Evolutionary conservation across 2,113 vertebrate genomes (phyloP), one percentile per base, ranked within the genome.

Genomic region (Halichoeres trimaculatus): DNA sequence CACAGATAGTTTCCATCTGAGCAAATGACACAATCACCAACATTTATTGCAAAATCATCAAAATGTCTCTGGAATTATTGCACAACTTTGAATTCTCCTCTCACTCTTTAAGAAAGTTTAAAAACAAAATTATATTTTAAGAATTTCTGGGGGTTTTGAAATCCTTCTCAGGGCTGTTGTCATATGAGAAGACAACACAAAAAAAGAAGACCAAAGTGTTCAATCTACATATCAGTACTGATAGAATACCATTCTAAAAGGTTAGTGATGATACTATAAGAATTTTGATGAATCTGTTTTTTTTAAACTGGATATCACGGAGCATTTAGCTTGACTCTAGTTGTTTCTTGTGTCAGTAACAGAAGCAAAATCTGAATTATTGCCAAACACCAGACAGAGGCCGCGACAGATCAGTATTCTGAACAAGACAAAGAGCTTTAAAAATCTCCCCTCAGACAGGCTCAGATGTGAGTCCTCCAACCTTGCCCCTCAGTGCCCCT

Each of bases 11-110:
- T 48, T 20, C 19, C 19, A n/a, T 26, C 55, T 62, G 38, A 0
- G 1, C 19, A 40, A 10, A 58, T 22, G 38, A 17, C 5, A 26
- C 23, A 10, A 24, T 52, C 14, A n/a, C 0, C n/a, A 22, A 4
- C 10, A 30, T 34, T 13, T 35, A 50, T 78, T 87, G 73, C 76
- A 55, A 77, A 87, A 85, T 59, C 60, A 66, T 17, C 11, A 0
- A 20, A 8, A 8, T 13, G 30, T 41, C 4, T 8, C 13, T 6
- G 1, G 3, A 7, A 26, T 34, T 73, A 57, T 85, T 81, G 48
- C 76, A 74, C 11, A 85, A 75, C 40, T 67, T 52, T 55, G 12
- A 73, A 52, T 70, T 52, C 61, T 54, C 9, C 1, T 45, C 17
- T 45, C 6, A 10, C n/a, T 8, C 65, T 69, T 63, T 59, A 38